Percentiles rank a stretch among this genome's conserved stretches.
phyloP scores from a whole-genome alignment of 2,797 vertebrate genomes.

The Mastacembelus armatus region DNA sequence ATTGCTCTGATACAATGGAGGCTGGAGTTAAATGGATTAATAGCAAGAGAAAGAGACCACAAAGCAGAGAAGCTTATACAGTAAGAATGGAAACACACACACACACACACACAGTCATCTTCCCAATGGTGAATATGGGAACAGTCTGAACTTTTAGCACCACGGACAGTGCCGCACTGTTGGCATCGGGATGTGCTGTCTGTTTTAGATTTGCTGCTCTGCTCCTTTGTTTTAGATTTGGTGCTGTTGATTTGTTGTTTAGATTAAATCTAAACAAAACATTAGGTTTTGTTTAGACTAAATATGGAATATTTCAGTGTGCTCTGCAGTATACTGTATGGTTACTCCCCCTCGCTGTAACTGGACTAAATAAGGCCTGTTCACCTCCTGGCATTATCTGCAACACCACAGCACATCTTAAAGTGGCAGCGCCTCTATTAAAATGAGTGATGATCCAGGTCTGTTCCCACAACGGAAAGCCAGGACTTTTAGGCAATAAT shows the following conservation, averaged over 20 bases:
- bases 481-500: conserved; percentile 69
- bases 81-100: conserved; percentile 30
- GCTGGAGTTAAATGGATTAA: conserved; percentile 71
- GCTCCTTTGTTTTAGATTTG: conserved; percentile 1
- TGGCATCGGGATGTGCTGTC: background rate
- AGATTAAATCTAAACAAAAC: conserved; percentile 27
- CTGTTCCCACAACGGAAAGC: conserved; percentile 53
- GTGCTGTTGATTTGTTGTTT: conserved; percentile 7
- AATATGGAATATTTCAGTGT: conserved; percentile 16
- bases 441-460: conserved; percentile 75
- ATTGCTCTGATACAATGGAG: conserved; percentile 57
- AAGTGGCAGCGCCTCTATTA: conserved; percentile 69
- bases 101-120: conserved; percentile 10
- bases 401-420: conserved; percentile 58
- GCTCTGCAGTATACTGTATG: conserved; percentile 24
- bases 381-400: conserved; percentile 61
- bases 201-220: too few relatives aligned
- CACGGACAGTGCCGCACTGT: conserved; percentile 53
- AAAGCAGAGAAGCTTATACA: conserved; percentile 62
- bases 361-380: conserved; percentile 60
- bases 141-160: conserved; percentile 71
- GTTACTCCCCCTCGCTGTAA: conserved; percentile 36
- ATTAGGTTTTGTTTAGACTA: conserved; percentile 11
- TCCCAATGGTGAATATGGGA: conserved; percentile 34
- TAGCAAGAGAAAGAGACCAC: conserved; percentile 57